phyloP scores from a whole-genome alignment of 2,797 vertebrate genomes.

The Chaetophractus vellerosus region DNA sequence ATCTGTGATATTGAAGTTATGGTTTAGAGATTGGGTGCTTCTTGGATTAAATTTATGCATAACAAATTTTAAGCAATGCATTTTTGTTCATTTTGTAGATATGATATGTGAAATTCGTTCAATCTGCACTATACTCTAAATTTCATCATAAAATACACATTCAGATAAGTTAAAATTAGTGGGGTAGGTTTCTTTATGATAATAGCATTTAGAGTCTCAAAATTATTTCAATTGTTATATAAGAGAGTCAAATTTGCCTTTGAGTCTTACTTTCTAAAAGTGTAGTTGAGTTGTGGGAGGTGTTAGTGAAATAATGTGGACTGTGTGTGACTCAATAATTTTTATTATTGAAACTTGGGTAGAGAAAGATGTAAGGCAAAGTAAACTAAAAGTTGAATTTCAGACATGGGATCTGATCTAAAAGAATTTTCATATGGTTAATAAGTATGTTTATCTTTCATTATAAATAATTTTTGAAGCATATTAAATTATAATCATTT shows the following conservation, averaged over 20 bases:
- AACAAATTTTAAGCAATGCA: neutral
- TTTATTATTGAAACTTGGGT: conserved; percentile 61
- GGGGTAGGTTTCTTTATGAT: neutral
- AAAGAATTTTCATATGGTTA: conserved; percentile 29
- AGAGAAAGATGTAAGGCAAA: conserved; percentile 63
- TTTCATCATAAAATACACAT: neutral
- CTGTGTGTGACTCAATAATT: conserved; percentile 24
- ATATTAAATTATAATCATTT: neutral
- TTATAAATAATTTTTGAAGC: conserved; percentile 7
- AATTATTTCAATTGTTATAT: conserved; percentile 37
- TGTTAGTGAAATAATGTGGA: conserved; percentile 42
- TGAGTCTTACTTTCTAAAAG: conserved; percentile 67
- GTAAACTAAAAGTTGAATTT: conserved; percentile 8
- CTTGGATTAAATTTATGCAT: neutral
- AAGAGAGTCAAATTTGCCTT: neutral
- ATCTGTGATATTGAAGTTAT: conserved; percentile 39
- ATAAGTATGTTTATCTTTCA: neutral
- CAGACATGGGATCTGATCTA: neutral
- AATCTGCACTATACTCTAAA: conserved; percentile 6
- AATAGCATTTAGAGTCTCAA: conserved; percentile 25
- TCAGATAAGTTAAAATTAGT: conserved; percentile 13
- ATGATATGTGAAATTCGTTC: neutral
- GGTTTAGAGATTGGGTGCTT: conserved; percentile 28
- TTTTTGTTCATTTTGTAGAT: neutral
- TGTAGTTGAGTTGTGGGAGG: conserved; percentile 31